Base-by-base conservation (phyloP, 2,888 invertebrate genomes). In the Terebella lapidaria region DNA sequence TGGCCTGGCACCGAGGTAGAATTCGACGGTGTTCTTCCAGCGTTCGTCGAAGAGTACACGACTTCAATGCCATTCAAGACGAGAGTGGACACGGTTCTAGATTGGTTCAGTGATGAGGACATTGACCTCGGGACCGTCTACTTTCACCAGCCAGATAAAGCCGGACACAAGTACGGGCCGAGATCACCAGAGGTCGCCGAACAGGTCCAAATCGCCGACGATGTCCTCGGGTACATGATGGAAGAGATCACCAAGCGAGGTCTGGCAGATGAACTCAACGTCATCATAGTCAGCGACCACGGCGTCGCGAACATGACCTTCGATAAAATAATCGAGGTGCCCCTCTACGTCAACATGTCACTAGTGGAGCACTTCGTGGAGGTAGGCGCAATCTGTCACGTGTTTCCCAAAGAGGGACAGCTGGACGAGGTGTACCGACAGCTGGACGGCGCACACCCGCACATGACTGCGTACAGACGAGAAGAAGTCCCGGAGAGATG, bases 231-330 rank as follows among this genome's bases (percentile, higher is more conserved):
- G 24, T 87, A 87, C 63, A 61, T 81, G 72, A 83, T 82, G 65
- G 71, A 84, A 35, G 78, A 84, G 74, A 72, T 89, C 18, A 74
- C 81, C 57, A 68, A 79, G 22, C 71, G 82, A 60, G 79, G 83
- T 26, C 75, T 89, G 54, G 71, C 77, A 3, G 79, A 84, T 28
- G 81, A 82, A 65, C 82, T 86, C 0, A 88, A 89, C 74, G 81
- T 89, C 1, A 83, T 89, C 59, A 83, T 89, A 63, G 76, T 88
- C 51, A 88, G 88, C 78, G 89, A 89, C 77, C 90, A 90, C 77
- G 89, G 90, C 20, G 64, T 64, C 61, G 26, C 49, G 20, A 28
- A 59, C 15, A 35, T 51, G n/a, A 46, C 24, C 20, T 20, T 26
- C 58, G 64, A 57, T 29, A 45, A 61, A 3, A 29, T 53, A 5